Percentiles rank a stretch among this genome's conserved stretches.
Conservation (phyloP, 2,888 invertebrate species). For the Argyra leucocephala region DNA sequence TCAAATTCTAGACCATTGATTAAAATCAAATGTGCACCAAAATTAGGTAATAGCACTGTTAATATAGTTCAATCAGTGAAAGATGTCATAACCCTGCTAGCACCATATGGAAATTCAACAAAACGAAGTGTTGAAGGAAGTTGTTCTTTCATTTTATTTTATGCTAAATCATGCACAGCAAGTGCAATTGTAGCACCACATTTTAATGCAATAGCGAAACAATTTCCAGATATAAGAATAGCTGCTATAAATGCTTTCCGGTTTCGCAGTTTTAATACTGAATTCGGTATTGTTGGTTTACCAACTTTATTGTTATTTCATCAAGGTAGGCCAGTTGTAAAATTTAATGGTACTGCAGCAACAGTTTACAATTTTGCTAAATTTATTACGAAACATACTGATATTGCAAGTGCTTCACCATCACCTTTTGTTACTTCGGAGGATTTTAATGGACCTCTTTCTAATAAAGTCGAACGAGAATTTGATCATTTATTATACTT, state of each 20-base stretch:
- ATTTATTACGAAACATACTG: conserved; percentile 69
- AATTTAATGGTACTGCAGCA: conserved; percentile 74
- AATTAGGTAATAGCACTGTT: conserved; percentile 26
- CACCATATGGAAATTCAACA: conserved; percentile 39
- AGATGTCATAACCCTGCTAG: conserved; percentile 36
- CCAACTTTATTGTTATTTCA: conserved; percentile 84
- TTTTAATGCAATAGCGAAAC: conserved; percentile 79
- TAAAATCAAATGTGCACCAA: conserved; percentile 36
- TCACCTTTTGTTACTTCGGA: conserved; percentile 61
- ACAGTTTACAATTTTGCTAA: conserved; percentile 67
- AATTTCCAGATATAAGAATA: conserved; percentile 77
- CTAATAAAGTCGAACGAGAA: conserved; percentile 63
- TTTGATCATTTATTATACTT: conserved; percentile 72
- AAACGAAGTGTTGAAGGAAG: conserved; percentile 55
- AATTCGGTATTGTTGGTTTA: conserved; percentile 83
- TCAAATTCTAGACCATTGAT: conserved; percentile 32
- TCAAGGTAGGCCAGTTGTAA: conserved; percentile 74
- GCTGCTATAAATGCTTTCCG: conserved; percentile 83
- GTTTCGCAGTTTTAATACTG: conserved; percentile 75
- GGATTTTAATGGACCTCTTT: conserved; percentile 72
- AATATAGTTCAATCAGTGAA: conserved; percentile 35
- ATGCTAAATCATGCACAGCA: conserved; percentile 80
- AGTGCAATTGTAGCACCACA: conserved; percentile 83
- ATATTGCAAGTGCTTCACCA: conserved; percentile 50
- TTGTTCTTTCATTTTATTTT: conserved; percentile 78